Evolutionary conservation across 2,888 invertebrate species (phyloP), one percentile per base, ranked within the genome.

Genomic region (Adineta ricciae): DNA sequence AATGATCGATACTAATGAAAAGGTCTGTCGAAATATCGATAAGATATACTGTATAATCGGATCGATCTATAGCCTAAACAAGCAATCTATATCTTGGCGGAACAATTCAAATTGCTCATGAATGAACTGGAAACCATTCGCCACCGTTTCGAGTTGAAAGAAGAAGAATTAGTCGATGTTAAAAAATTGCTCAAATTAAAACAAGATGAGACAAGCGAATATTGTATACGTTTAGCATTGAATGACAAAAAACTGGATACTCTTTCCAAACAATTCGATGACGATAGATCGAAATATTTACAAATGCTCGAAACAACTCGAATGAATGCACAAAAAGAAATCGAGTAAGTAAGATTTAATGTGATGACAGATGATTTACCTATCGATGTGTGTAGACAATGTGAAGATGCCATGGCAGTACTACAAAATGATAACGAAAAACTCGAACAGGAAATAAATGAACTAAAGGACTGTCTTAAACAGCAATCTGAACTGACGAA

Each of bases 341-440:
- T 96, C 90, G 96, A 96, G 91, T 91, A 86, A 83, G 50, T 11
- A 50, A 9, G 19, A 50, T 7, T 50, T 50, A 11, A 49, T 16
- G 14, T 2, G 14, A 50, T 9, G 19, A 50, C 19, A 50, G 19
- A 50, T 16, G 14, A 50, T 50, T 2, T 50, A 50, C 19, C 14
- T 50, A 50, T 9, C 32, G 11, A 14, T 50, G 19, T 83, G 7
- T 52, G n/a, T 56, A 83, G 83, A 38, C 83, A 83, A 83, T 56
- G 83, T 38, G 52, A 56, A 83, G 96, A 96, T 90, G 96, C 97
- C 0, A 93, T 97, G 93, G 97, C 98, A 89, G 95, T 96, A 87
- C 92, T 98, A 84, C 97, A 97, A 89, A 94, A 94, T 73, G 97
- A 98, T 89, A 96, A 98, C 86, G 96, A 97, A 89, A 94, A 95